Evolutionary conservation across 2,797 vertebrate genomes (phyloP).

Genomic region (Tinamus major): DNA sequence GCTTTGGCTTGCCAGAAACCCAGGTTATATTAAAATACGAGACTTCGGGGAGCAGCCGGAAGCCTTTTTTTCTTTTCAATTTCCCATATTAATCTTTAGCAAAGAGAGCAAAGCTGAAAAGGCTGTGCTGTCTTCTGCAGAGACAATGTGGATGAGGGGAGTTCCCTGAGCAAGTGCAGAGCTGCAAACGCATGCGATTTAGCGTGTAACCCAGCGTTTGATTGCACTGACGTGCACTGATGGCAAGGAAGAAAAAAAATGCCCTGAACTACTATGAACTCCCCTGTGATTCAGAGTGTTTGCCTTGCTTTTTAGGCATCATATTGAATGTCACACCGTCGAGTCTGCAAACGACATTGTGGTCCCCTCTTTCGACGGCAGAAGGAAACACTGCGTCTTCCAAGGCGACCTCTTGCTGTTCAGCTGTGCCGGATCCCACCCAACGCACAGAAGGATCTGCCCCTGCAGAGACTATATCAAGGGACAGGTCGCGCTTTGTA

Average conservation of each 20-base stretch:
- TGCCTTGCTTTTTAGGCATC: constrained; percentile 82
- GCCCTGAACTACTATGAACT: not conserved
- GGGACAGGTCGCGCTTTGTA: constrained; percentile 97
- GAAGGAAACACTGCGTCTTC: constrained; percentile 91
- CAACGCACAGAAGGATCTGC: constrained; percentile 89
- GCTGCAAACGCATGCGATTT: not conserved
- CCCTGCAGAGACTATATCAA: constrained; percentile 99
- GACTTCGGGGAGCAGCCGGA: not conserved
- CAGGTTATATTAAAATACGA: not conserved
- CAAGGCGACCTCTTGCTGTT: constrained; percentile 95
- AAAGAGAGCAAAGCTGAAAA: not conserved
- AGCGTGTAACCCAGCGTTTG: not conserved
- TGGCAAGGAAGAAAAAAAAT: not conserved
- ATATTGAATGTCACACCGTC: constrained; percentile 89
- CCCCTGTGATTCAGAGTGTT: not conserved
- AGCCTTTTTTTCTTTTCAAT: not conserved
- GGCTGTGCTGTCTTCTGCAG: constrained; percentile 61
- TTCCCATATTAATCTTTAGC: not conserved
- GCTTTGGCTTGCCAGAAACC: not conserved
- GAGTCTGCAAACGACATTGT: constrained; percentile 91
- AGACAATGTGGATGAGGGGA: not conserved
- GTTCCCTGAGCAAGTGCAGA: not conserved
- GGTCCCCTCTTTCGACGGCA: constrained; percentile 90
- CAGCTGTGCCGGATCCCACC: constrained; percentile 95
- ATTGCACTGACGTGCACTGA: not conserved